Evolutionary conservation across 2,888 invertebrate species (phyloP).

Genomic region (Andrena camellia): DNA sequence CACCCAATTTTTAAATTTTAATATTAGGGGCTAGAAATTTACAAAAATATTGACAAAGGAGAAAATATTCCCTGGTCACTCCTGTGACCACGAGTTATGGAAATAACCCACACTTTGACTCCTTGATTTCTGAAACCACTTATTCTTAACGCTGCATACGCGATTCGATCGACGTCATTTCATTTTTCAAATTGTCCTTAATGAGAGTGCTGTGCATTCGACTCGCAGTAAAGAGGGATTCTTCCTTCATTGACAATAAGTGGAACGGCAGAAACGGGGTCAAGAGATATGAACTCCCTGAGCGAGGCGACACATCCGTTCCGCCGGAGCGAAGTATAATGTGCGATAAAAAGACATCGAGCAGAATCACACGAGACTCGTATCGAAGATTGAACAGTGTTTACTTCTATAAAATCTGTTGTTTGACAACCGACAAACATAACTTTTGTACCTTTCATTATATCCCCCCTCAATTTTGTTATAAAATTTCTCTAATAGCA

Average conservation of each 20-base stretch:
- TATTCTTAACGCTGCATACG: neutral
- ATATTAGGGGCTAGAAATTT: too few relatives aligned
- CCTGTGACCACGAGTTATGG: too few relatives aligned
- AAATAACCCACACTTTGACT: too few relatives aligned
- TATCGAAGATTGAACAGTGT: neutral
- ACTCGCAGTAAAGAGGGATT: conserved; percentile 25
- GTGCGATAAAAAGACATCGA: neutral
- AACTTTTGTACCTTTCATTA: too few relatives aligned
- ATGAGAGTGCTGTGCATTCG: conserved; percentile 1
- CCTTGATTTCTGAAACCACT: neutral
- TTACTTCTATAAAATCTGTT: neutral
- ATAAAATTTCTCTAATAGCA: neutral
- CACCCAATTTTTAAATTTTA: too few relatives aligned
- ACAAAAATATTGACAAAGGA: too few relatives aligned
- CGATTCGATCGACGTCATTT: conserved; percentile 3
- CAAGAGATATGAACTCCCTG: conserved; percentile 54
- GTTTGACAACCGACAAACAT: neutral
- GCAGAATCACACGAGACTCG: neutral
- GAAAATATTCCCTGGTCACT: too few relatives aligned
- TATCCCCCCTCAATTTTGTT: neutral
- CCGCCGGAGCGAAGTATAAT: neutral
- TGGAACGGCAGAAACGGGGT: conserved; percentile 53
- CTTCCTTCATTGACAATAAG: conserved; percentile 48
- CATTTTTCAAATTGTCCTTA: conserved; percentile 31
- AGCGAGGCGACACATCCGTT: conserved; percentile 26